Evolutionary conservation across 1,140 invertebrate species (phyloP).

Genomic region (Phthorimaea operculella): DNA sequence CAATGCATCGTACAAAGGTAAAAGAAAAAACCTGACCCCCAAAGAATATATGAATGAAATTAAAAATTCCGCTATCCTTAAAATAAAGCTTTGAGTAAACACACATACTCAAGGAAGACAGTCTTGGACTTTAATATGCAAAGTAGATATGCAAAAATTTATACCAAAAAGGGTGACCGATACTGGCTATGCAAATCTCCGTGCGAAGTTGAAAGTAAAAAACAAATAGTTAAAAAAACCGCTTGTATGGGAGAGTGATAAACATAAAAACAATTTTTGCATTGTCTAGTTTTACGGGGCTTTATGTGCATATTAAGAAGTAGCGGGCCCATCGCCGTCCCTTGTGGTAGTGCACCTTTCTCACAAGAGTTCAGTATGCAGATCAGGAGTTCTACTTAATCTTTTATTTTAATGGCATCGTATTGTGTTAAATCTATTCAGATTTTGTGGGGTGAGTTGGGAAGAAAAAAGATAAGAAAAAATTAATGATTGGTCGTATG

Average conservation of each 20-base stretch:
- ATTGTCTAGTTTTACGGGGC: constrained; percentile 40
- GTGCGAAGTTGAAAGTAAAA: constrained; percentile 61
- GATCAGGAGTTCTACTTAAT: constrained; percentile 53
- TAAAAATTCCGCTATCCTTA: constrained; percentile 54
- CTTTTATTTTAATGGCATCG: constrained; percentile 66
- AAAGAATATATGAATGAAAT: constrained; percentile 50
- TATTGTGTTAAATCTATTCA: constrained; percentile 57
- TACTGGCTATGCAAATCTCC: constrained; percentile 64
- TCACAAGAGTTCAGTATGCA: constrained; percentile 57
- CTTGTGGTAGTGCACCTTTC: constrained; percentile 45
- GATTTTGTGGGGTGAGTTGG: constrained; percentile 39
- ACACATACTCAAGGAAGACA: constrained; percentile 50
- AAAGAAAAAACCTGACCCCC: constrained; percentile 56
- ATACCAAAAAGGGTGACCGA: constrained; percentile 37
- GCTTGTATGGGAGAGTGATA: constrained; percentile 56
- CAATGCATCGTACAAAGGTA: constrained; percentile 32
- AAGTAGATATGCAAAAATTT: constrained; percentile 39
- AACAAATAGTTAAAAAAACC: constrained; percentile 64
- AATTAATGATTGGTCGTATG: constrained; percentile 62
- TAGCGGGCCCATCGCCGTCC: constrained; percentile 29
- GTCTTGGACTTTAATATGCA: constrained; percentile 57
- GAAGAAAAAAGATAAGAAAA: constrained; percentile 41
- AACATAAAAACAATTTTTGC: constrained; percentile 60
- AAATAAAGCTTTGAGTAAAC: constrained; percentile 62
- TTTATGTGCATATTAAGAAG: constrained; percentile 29